phyloP scores from a whole-genome alignment of 2,888 invertebrate species.

The Tenthredo notha region DNA sequence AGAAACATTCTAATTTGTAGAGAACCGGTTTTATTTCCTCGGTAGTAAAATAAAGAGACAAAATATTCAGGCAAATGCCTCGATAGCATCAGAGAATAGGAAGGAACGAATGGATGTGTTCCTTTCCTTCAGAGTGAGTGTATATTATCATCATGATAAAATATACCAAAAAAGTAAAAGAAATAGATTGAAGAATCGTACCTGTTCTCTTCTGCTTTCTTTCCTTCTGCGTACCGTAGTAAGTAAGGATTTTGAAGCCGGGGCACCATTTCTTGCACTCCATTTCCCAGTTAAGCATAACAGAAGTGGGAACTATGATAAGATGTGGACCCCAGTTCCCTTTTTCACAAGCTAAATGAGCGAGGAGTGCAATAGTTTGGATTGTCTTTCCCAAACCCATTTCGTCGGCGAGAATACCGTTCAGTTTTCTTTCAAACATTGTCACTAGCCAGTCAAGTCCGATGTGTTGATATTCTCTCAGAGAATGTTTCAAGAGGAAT shows the following conservation, averaged over 20 bases:
- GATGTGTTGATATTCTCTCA: conserved; percentile 98
- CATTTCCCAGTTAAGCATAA: conserved; percentile 99
- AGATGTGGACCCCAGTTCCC: conserved; percentile 99
- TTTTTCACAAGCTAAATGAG: conserved; percentile 95
- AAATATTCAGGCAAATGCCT: conserved; percentile 54
- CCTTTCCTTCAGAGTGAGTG: conserved; percentile 32
- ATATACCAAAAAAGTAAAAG: neutral
- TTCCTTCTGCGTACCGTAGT: conserved; percentile 98
- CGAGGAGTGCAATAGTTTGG: conserved; percentile 96
- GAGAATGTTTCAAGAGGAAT: conserved; percentile 91
- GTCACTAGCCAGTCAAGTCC: conserved; percentile 98
- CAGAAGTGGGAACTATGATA: conserved; percentile 99
- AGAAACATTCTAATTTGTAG: neutral
- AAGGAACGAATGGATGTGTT: conserved; percentile 50
- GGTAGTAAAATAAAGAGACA: neutral
- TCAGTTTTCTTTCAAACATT: conserved; percentile 96
- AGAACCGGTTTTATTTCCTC: neutral
- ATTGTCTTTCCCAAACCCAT: conserved; percentile 99
- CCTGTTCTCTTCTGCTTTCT: conserved; percentile 92
- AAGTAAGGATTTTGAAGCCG: conserved; percentile 98
- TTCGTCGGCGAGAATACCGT: conserved; percentile 97
- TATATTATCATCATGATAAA: conserved; percentile 54
- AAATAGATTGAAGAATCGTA: conserved; percentile 54
- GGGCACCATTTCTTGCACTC: conserved; percentile 99
- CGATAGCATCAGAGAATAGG: conserved; percentile 38